A percentile compares a stretch with the other conserved stretches of the same genome.
Evolutionary conservation across 2,888 invertebrate genomes (phyloP).

Genomic region (Cheilosia pagana): DNA sequence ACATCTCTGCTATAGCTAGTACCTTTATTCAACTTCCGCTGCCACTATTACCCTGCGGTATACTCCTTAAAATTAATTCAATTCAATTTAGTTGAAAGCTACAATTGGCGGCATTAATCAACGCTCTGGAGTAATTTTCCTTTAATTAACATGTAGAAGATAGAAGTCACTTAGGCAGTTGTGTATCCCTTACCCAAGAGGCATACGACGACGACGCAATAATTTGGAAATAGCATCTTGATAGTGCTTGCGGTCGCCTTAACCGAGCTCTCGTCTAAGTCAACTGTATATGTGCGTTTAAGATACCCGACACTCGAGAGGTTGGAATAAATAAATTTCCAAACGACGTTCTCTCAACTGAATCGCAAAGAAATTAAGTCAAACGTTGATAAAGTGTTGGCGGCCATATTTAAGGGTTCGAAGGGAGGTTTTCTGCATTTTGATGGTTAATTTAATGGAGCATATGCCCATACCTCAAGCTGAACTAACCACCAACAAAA

Average conservation of each 20-base stretch:
- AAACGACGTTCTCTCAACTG: constrained; percentile 7
- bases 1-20: constrained; percentile 2
- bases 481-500: constrained; percentile 4
- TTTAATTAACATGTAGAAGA: constrained; percentile 48
- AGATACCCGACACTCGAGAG: background rate
- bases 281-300: constrained; percentile 9
- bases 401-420: constrained; percentile 9
- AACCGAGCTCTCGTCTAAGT: constrained; percentile 43
- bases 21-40: background rate
- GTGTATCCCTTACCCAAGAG: background rate
- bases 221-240: constrained; percentile 45
- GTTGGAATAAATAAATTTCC: constrained; percentile 47
- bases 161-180: constrained; percentile 31
- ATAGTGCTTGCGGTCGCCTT: constrained; percentile 64
- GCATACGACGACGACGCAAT: constrained; percentile 18
- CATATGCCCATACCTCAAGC: background rate
- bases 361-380: constrained; percentile 47
- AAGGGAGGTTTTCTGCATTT: constrained; percentile 3
- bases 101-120: constrained; percentile 66
- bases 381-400: constrained; percentile 60
- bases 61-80: constrained; percentile 50
- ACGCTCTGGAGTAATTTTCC: constrained; percentile 58
- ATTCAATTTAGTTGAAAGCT: constrained; percentile 66
- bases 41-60: background rate
- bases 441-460: constrained; percentile 43